Evolutionary conservation across 2,113 vertebrate genomes (phyloP), one percentile per base, ranked within the genome.

Genomic region (Gallinago jamesoni): DNA sequence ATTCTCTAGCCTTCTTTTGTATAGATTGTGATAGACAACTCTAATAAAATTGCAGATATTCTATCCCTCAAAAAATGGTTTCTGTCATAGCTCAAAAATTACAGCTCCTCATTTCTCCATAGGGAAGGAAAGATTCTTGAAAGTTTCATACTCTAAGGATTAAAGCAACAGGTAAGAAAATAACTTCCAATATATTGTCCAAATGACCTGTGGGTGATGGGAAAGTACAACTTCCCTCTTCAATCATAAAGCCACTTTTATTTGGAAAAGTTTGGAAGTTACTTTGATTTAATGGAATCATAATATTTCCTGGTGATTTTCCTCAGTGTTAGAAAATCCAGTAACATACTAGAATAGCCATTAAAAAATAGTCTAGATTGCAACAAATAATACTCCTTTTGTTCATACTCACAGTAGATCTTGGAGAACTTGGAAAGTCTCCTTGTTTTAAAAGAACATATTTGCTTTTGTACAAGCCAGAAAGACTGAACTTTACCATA

Each of bases 51-150:
- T 50, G 0, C 48, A 48, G 20, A 55, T 5, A 5, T 68, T 67
- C 9, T 63, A 7, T 52, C 21, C 12, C 16, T 67, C 13, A 76
- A 60, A 60, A 72, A 77, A 64, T 43, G 3, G 11, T 17, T 43
- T 30, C 10, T 62, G 5, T 67, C 15, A 14, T 13, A 72, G 24
- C 56, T 67, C 33, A 30, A 84, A 75, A 56, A 48, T 35, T 19
- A 11, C 2, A 14, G 41, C 3, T 45, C 53, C 67, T 60, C 0
- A 0, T 55, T n/a, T 62, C 11, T 73, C 21, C n/a, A 4, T 22
- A 27, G 48, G 7, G 19, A 62, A 73, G 37, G 13, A 63, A 73
- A 73, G 7, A 27, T 25, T 22, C 81, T 81, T 78, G 15, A 73
- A 35, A 17, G 8, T 48, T 86, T 90, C 20, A 37, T 41, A 53